phyloP scores from a whole-genome alignment of 92 coral and sea anemone species.

The Metridium senile region DNA sequence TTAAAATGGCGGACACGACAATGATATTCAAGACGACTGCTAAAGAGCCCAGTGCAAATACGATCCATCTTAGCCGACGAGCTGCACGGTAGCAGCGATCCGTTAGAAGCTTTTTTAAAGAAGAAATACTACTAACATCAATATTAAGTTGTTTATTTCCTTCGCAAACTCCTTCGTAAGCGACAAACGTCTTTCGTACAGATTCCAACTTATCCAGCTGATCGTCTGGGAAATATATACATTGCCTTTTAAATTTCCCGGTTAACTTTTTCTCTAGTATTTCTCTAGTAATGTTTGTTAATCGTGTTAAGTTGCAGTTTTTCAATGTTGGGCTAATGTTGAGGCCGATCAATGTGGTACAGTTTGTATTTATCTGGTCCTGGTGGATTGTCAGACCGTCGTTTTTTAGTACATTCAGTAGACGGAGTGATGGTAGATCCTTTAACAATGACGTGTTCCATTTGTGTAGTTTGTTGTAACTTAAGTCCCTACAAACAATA shows the following conservation, averaged over 20 bases:
- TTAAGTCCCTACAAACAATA: slow-evolving; percentile 21
- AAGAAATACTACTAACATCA: slow-evolving; percentile 1
- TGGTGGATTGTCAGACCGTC: not conserved
- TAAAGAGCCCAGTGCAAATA: slow-evolving; percentile 29
- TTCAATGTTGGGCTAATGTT: slow-evolving; percentile 26
- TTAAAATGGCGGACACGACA: slow-evolving; percentile 29
- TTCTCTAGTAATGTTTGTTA: not conserved
- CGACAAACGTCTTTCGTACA: slow-evolving; percentile 24
- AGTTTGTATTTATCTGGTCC: slow-evolving; percentile 27
- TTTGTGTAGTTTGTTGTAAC: slow-evolving; percentile 30
- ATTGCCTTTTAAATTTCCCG: slow-evolving; percentile 6
- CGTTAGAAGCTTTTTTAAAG: slow-evolving; percentile 1
- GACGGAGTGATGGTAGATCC: slow-evolving; percentile 39
- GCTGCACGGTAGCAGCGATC: slow-evolving; percentile 35
- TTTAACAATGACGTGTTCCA: slow-evolving; percentile 28
- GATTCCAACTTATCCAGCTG: slow-evolving; percentile 11
- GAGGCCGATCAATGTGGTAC: slow-evolving; percentile 21
- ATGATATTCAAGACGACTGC: slow-evolving; percentile 40
- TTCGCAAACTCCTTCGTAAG: slow-evolving; percentile 35
- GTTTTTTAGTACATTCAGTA: slow-evolving; percentile 36
- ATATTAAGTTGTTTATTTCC: slow-evolving; percentile 17
- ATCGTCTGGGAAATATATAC: not conserved
- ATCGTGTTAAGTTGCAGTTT: slow-evolving; percentile 36
- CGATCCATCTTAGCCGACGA: slow-evolving; percentile 23
- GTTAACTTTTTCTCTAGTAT: not conserved